Evolutionary conservation across 2,888 invertebrate species (phyloP), one percentile per base, ranked within the genome.

Genomic region (Dioctria rufipes): DNA sequence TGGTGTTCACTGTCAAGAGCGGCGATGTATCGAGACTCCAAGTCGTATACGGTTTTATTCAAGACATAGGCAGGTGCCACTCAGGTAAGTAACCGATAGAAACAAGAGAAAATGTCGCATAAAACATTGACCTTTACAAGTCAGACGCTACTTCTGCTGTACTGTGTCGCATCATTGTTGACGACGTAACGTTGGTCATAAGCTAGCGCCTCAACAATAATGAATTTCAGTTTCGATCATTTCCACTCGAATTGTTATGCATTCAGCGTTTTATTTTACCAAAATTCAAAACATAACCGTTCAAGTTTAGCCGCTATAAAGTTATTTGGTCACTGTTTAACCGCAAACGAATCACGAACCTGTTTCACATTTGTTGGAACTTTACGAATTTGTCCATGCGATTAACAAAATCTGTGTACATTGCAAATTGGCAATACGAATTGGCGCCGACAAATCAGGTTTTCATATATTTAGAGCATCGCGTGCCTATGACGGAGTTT

Each of bases 101-200:
- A n/a, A 42, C 37, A 63, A 8, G 61, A 40, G 8, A 37, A 37
- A 8, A 42, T 5, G 4, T n/a, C 65, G 40, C 42, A 65, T 40
- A 42, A 65, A 65, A 42, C 65, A 65, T 65, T 65, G 65, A 65
- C 65, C 65, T 65, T 42, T 65, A 65, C 40, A 40, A 65, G 39
- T 5, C 39, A 65, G 40, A 42, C 65, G 13, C 65, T n/a, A 65
- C 65, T 65, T 65, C 65, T 39, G 8, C 39, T 39, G n/a, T 42
- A 25, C 25, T 25, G 25, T 25, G 25, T 25, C 25, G 25, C 25
- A 25, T 25, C 25, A 25, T 25, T 25, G 25, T 25, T 25, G 25
- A 25, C 25, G 25, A 25, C 25, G 25, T 25, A 25, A 25, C 25
- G 25, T 25, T 25, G 25, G 25, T 25, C 25, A 25, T 25, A 0